These are phyloP conservation scores for Ptychodera flava DNA, from an alignment of 35 echinoderm and acorn worm species.

Conservation along the genomic window DNA sequence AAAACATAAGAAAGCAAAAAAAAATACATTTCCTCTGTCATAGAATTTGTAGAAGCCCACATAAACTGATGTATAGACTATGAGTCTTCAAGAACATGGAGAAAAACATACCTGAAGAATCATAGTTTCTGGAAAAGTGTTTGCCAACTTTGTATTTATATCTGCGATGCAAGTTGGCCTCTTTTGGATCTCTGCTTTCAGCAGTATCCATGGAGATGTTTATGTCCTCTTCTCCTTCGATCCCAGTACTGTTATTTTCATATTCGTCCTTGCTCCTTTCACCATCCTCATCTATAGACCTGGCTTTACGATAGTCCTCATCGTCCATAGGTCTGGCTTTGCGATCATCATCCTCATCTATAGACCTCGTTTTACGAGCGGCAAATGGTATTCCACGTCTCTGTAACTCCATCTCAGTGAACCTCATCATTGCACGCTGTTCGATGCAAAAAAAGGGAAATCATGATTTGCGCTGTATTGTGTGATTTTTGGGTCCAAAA, in stretches of 20 bases:
- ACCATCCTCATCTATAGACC: not conserved
- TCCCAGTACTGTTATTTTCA: not conserved
- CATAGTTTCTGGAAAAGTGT: too few species aligned
- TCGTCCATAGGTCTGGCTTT: not conserved
- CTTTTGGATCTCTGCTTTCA: not conserved
- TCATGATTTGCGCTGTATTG: not conserved
- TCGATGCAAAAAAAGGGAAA: not conserved
- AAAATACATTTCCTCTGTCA: too few species aligned
- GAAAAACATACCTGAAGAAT: too few species aligned
- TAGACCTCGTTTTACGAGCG: not conserved
- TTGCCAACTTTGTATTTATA: not conserved
- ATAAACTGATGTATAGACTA: too few species aligned
- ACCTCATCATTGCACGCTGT: slow-evolving; percentile 50
- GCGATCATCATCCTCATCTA: not conserved
- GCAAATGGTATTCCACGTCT: not conserved
- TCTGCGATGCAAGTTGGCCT: not conserved
- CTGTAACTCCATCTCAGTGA: slow-evolving; percentile 40
- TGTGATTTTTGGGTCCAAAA: too few species aligned
- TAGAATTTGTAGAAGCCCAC: too few species aligned
- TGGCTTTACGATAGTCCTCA: not conserved
- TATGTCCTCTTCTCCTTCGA: not conserved
- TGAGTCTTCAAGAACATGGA: too few species aligned
- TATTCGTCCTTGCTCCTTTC: not conserved
- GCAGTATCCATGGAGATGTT: not conserved
- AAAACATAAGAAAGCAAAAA: too few species aligned